Evolutionary conservation across 2,113 vertebrate genomes (phyloP).

Genomic region (Platycercus adscitus): DNA sequence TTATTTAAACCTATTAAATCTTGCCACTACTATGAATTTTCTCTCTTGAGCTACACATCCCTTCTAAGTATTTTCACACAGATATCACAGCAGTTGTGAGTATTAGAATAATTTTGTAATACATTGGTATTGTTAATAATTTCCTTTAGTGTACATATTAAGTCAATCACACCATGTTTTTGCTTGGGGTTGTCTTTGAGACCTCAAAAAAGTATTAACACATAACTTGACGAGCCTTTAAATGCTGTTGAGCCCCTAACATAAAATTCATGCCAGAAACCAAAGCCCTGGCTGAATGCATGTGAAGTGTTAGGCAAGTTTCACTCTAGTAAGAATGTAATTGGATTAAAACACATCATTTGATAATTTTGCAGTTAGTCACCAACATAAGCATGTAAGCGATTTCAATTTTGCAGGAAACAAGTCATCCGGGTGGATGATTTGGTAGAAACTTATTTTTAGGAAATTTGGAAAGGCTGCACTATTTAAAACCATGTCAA

Average conservation of each 20-base stretch:
- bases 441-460: neutral
- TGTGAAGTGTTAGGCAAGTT: neutral
- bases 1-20: neutral
- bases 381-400: slow-evolving; percentile 62
- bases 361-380: slow-evolving; percentile 75
- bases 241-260: neutral
- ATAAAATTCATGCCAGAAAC: slow-evolving; percentile 37
- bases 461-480: neutral
- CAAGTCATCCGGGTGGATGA: neutral
- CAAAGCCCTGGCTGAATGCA: slow-evolving; percentile 15
- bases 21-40: neutral
- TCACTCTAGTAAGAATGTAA: slow-evolving; percentile 63
- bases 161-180: neutral
- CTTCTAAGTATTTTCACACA: neutral
- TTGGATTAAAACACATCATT: slow-evolving; percentile 74
- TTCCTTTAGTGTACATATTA: neutral
- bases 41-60: neutral
- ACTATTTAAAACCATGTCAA: slow-evolving; percentile 3
- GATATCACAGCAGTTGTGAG: neutral
- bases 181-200: neutral
- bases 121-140: neutral
- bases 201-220: neutral
- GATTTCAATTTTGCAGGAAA: slow-evolving; percentile 73
- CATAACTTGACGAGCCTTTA: slow-evolving; percentile 42
- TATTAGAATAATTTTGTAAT: neutral